phyloP scores from a whole-genome alignment of 2,888 invertebrate species.

The Chrysolina oricalcia region DNA sequence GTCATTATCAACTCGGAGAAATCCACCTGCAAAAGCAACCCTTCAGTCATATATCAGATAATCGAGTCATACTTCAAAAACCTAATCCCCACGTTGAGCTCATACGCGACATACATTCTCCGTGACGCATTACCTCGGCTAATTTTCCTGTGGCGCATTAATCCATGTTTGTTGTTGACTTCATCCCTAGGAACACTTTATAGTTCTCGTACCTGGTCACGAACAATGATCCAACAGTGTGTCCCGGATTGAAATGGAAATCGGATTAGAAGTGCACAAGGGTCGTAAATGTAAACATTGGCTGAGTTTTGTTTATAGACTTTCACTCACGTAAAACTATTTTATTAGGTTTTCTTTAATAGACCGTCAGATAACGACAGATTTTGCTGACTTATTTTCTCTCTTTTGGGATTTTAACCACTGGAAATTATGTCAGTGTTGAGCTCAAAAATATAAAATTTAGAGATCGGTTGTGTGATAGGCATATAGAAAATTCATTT shows the following conservation, averaged over 20 bases:
- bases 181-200: not conserved
- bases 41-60: constrained; percentile 49
- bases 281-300: not conserved
- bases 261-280: not conserved
- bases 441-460: too few relatives aligned
- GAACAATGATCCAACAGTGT: not conserved
- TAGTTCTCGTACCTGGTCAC: not conserved
- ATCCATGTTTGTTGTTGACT: constrained; percentile 24
- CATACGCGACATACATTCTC: constrained; percentile 44
- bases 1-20: constrained; percentile 41
- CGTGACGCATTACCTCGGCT: constrained; percentile 36
- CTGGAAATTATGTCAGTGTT: too few relatives aligned
- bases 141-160: constrained; percentile 13
- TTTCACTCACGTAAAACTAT: too few relatives aligned
- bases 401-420: too few relatives aligned
- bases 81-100: constrained; percentile 47
- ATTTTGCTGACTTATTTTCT: too few relatives aligned
- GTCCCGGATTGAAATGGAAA: not conserved
- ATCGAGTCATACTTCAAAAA: constrained; percentile 51
- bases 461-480: too few relatives aligned
- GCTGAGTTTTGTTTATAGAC: not conserved
- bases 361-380: too few relatives aligned
- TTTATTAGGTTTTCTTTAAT: too few relatives aligned
- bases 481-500: too few relatives aligned
- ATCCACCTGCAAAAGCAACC: constrained; percentile 45